Evolutionary conservation across 2,113 vertebrate species (phyloP), one percentile per base, ranked within the genome.

Genomic region (Caracal caracal): DNA sequence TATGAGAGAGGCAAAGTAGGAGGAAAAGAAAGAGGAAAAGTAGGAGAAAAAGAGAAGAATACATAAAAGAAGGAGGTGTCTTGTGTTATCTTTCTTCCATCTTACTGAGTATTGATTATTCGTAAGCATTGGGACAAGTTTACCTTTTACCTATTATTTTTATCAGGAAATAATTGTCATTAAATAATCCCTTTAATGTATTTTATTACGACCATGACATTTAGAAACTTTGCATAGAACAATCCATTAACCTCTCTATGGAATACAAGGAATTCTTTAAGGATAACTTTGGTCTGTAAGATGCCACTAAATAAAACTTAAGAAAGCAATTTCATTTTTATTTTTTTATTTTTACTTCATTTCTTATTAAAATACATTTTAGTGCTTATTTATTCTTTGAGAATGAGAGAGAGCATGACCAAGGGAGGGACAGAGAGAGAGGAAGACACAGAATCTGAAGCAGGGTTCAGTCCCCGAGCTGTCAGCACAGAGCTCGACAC

Each of bases 131-230:
- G 56, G 40, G 80, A 37, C 9, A 87, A 37, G 4, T 49, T 59
- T 94, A 56, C 15, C 24, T 84, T 91, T 91, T 30, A 79, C 35
- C 30, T 93, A n/a, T 33, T 26, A 26, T 49, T 93, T 68, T 53
- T 88, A 79, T 30, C 80, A 30, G 82, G 28, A 85, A 93, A 56
- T 51, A 78, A 53, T 87, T 56, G 5, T 53, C 59, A 70, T 51
- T 26, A 83, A 70, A 51, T n/a, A 88, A 68, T 56, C 15, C 1
- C 3, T 28, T 51, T 79, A 89, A 40, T 33, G 22, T 79, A 79
- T 81, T 89, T 93, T 80, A 53, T 88, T 89, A n/a, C 15, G 2
- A 33, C 0, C n/a, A 86, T 86, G 79, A 20, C 61, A 86, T 98
- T 86, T 73, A 71, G 53, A 78, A 93, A 63, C 10, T 43, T 84